Percentiles rank a stretch among this genome's conserved stretches.
Conservation (phyloP, 2,888 invertebrate species). For the Mimas tiliae region DNA sequence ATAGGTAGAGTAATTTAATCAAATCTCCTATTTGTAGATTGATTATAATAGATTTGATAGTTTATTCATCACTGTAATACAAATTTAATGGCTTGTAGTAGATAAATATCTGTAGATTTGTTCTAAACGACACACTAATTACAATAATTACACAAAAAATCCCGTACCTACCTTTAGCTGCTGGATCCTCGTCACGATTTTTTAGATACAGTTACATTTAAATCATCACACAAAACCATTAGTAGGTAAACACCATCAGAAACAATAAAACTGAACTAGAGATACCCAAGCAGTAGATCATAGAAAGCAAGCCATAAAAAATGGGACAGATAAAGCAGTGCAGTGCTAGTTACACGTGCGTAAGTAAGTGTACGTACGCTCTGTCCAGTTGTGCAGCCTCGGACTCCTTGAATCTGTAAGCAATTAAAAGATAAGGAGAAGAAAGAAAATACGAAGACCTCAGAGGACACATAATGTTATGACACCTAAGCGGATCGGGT, state of each 20-base stretch:
- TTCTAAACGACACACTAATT: neutral
- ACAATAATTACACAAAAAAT: neutral
- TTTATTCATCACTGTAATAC: neutral
- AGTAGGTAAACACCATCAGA: neutral
- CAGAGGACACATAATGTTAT: slow-evolving; percentile 60
- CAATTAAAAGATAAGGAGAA: slow-evolving; percentile 83
- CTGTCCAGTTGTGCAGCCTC: slow-evolving; percentile 91
- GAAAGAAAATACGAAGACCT: slow-evolving; percentile 73
- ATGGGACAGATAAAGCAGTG: slow-evolving; percentile 65
- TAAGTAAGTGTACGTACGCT: slow-evolving; percentile 89
- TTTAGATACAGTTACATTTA: neutral
- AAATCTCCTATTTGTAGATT: neutral
- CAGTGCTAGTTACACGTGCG: slow-evolving; percentile 63
- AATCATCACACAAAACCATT: slow-evolving; percentile 1
- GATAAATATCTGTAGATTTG: slow-evolving; percentile 1
- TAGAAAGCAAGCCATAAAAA: slow-evolving; percentile 57
- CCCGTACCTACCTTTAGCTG: neutral
- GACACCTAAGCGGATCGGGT: slow-evolving; percentile 67
- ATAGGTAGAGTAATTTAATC: neutral
- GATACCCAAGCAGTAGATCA: slow-evolving; percentile 40
- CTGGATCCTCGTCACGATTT: neutral
- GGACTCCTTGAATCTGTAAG: slow-evolving; percentile 94
- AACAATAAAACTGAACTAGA: slow-evolving; percentile 18
- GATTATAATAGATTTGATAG: neutral
- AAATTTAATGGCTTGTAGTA: neutral